Base-by-base conservation (phyloP, 2,888 invertebrate genomes). In the Nebria brevicollis region DNA sequence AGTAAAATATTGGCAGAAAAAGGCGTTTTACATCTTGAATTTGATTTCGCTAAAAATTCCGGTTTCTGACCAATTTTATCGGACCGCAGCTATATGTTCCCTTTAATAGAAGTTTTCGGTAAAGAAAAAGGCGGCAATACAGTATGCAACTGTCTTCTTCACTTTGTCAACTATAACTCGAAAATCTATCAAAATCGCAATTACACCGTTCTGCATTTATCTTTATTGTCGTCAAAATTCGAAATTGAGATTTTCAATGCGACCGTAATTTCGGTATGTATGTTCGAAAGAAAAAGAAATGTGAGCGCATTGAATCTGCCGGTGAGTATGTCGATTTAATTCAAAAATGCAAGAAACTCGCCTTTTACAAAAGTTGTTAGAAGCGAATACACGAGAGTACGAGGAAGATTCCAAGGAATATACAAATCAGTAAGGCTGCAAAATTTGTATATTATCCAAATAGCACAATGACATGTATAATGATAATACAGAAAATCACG, bases 21-120 rank as follows among this genome's bases (percentile, higher is more conserved):
- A 26, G 26, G 20, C 3, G 72, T 72, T 72, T 72, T 72, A 25
- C 3, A 25, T 72, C 72, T 72, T 15, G 72, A 72, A 13, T 72
- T 72, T 13, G 20, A 72, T 26, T 72, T 72, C 13, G 72, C 72
- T 72, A 2, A 72, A 25, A 25, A n/a, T 72, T 25, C 72, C 72
- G 7, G 4, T 72, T 25, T 72, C 72, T 1, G 72, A 72, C 13
- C 72, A 72, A 25, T 72, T 72, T 25, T 72, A 72, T 54, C 70
- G 42, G 82, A 83, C 42, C 13, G 77, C 13, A 80, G 77, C 26
- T 83, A 83, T 75, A 83, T 83, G 78, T 83, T 82, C 64, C 41
- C 77, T 42, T 81, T 81, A 20, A 41, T 82, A 2, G 83, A 82
- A 78, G 82, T 82, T 13, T 75, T 25, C 41, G n/a, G 20, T 20